Conservation (phyloP, 2,797 vertebrate species). For the Danionella dracula region DNA sequence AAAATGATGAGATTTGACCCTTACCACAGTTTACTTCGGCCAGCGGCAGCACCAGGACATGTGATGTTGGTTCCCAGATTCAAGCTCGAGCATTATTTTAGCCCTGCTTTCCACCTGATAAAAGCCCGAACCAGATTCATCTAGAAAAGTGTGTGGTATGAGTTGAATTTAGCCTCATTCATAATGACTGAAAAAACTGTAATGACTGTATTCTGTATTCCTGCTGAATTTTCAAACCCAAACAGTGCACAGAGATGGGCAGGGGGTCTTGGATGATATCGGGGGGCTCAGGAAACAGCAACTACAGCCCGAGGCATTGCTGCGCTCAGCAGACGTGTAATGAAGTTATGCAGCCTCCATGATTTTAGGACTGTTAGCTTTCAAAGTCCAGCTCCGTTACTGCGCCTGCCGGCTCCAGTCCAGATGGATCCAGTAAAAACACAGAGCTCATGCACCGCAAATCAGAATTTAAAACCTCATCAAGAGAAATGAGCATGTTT, state of each 20-base stretch:
- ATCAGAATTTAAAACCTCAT: slow-evolving; percentile 29
- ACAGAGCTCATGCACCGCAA: slow-evolving; percentile 10
- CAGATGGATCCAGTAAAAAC: slow-evolving; percentile 21
- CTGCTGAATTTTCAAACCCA: slow-evolving; percentile 3
- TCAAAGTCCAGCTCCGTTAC: slow-evolving; percentile 15
- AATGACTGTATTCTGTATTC: background rate
- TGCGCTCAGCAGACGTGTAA: slow-evolving; percentile 15
- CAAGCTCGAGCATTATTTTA: too few species aligned
- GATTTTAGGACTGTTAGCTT: slow-evolving; percentile 15
- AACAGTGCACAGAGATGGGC: slow-evolving; percentile 2
- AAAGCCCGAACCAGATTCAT: background rate
- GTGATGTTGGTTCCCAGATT: background rate
- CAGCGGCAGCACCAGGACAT: background rate
- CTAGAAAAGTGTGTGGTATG: background rate
- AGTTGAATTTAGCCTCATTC: slow-evolving; percentile 1
- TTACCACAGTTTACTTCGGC: background rate
- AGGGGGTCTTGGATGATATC: slow-evolving; percentile 33
- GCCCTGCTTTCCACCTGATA: background rate
- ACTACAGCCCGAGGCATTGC: slow-evolving; percentile 16
- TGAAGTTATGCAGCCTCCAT: slow-evolving; percentile 20
- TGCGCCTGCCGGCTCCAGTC: slow-evolving; percentile 4
- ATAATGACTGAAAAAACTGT: slow-evolving; percentile 6
- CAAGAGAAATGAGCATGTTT: slow-evolving; percentile 28
- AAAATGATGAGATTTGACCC: too few species aligned
- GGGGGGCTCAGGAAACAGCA: slow-evolving; percentile 31